Evolutionary conservation across 2,888 invertebrate genomes (phyloP), one percentile per base, ranked within the genome.

Genomic region (Germaria angustata): DNA sequence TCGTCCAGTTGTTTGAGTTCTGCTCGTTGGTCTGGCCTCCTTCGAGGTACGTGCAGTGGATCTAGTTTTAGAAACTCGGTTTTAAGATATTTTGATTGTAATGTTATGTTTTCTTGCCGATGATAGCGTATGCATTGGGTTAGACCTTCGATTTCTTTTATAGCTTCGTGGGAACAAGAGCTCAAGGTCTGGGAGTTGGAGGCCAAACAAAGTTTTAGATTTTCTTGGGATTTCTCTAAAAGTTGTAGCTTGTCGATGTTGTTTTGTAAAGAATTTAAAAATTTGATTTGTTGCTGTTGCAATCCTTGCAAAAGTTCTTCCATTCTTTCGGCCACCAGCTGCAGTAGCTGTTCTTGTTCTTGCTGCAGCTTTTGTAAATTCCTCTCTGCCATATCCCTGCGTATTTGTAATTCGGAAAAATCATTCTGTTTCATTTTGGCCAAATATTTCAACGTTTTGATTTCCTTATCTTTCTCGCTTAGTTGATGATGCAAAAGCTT

Each of bases 391-490:
- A 99, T 93, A 88, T 99, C 98, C 84, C 96, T 95, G 0, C 98
- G 93, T 53, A 98, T 95, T 85, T 95, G 95, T 94, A 98, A 95
- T 91, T 98, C 97, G 0, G 97, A 97, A 13, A 97, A 89, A 90
- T 98, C 97, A 87, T 97, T 97, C 89, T 96, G 97, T 92, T 98
- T 98, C 85, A 95, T 94, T 92, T 98, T 96, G n/a, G 98, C 91
- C 5, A 95, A 93, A 87, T 96, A 95, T 90, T 95, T 95, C 2
- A 98, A 92, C 86, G 98, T 97, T 86, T 97, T 95, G 72, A 99
- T 95, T 86, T 98, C 98, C 0, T 95, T 95, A 84, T 99, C 99
- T 87, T 97, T 97, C 86, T 95, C 94, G 90, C 97, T 97, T 86
- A 99, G 91, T 87, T 96, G 96, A 89, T 95, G 95, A 84, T 96